Base-by-base conservation (phyloP, 2,113 vertebrate species). In the Muntiacus muntjak region DNA sequence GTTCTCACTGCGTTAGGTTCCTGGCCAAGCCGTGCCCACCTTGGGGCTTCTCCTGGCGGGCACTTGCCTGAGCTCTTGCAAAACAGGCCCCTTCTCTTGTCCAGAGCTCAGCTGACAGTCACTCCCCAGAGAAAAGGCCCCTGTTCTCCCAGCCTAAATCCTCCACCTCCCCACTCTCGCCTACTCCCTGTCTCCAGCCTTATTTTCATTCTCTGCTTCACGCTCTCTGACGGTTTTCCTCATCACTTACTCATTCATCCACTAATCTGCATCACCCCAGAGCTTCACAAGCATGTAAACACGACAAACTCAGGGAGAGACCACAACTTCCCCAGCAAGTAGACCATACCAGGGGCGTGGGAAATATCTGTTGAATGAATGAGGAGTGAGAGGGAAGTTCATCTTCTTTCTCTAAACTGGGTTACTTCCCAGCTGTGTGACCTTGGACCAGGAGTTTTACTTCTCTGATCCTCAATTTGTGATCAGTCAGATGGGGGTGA, bases 341-440 rank as follows among this genome's bases (percentile, higher is more conserved):
- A 47, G 40, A 25, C 55, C 33, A 14, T 3, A 14, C 28, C 2
- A 9, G 19, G 54, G 16, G 1, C 10, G 0, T 9, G 16, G 14
- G 57, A 55, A 25, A 4, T 21, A 57, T 30, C 57, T 45, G 23
- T 6, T 67, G 79, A 54, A 43, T 55, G 15, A 74, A 57, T 36
- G 71, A 67, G n/a, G 30, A 50, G 7, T 33, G 28, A n/a, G 25
- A 14, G 33, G 58, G 14, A 91, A 60, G 26, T 23, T 54, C 43
- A 7, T 5, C 17, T 43, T 28, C 4, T 67, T 84, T 86, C 93
- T 76, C 23, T 67, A 84, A 64, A 0, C 11, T 8, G 91, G 26
- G 17, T 6, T 79, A 1, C 28, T 67, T 57, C 40, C 47, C 57
- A 40, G 40, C 60, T 82, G 13, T 89, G 74, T 43, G 79, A 47